A percentile compares a stretch with the other conserved stretches of the same genome.
These are phyloP conservation scores for Centropristis striata DNA, from an alignment of 2,113 vertebrate genomes.

Conservation along the genomic window DNA sequence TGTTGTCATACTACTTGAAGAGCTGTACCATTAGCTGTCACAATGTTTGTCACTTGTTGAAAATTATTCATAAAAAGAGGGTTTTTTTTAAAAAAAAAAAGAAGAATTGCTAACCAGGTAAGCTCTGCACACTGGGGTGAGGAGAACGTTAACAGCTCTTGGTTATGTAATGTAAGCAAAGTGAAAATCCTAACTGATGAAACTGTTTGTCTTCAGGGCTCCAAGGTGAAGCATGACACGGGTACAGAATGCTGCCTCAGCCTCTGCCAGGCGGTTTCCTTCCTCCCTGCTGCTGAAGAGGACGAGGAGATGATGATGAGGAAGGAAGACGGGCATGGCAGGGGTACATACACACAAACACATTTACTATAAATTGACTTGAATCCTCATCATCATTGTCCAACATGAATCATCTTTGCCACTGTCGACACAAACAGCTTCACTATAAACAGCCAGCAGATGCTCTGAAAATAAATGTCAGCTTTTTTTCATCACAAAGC, in stretches of 20 bases:
- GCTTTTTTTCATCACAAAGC: background rate
- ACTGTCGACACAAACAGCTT: constrained; percentile 6
- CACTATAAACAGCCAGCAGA: constrained; percentile 6
- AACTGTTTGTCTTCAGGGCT: constrained; percentile 20
- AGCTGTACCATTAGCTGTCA: too few relatives aligned
- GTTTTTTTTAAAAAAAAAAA: too few relatives aligned
- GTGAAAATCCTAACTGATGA: background rate
- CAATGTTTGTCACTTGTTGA: too few relatives aligned
- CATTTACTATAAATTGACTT: background rate
- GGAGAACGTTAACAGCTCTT: background rate
- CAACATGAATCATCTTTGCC: background rate
- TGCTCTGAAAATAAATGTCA: constrained; percentile 22
- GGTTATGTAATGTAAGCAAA: background rate
- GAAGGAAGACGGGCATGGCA: constrained; percentile 69
- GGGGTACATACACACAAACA: constrained; percentile 53
- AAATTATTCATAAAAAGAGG: too few relatives aligned
- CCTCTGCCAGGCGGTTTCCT: constrained; percentile 84
- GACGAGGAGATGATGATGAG: constrained; percentile 84
- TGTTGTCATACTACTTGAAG: too few relatives aligned
- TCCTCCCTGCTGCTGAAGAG: constrained; percentile 82
- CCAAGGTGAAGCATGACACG: constrained; percentile 67
- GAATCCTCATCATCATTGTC: background rate
- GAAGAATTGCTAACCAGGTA: constrained; percentile 63
- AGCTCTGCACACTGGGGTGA: background rate
- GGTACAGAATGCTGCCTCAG: constrained; percentile 84